These are phyloP conservation scores for Nothoprocta pentlandii DNA, from an alignment of 2,113 vertebrate species.

Conservation along the genomic window DNA sequence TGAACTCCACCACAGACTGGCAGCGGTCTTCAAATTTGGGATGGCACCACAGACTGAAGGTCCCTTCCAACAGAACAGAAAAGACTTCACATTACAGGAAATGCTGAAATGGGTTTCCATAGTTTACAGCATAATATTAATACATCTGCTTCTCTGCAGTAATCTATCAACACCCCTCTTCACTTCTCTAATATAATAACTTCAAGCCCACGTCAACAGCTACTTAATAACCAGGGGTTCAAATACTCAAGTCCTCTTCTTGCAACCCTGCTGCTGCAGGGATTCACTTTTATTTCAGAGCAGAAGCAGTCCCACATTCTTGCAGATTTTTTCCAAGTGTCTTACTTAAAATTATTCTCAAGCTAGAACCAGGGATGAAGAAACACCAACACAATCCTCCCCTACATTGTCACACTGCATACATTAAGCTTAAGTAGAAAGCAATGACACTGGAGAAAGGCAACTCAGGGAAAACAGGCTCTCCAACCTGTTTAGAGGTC, in stretches of 20 bases:
- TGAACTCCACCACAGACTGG: conserved; percentile 98
- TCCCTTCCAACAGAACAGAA: conserved; percentile 79
- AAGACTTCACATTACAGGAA: fast-evolving
- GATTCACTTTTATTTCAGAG: not conserved
- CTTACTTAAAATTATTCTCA: not conserved
- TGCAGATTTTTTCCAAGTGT: not conserved
- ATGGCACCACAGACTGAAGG: conserved; percentile 98
- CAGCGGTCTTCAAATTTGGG: conserved; percentile 98
- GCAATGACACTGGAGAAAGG: not conserved
- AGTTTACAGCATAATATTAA: not conserved
- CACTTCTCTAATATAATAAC: no score
- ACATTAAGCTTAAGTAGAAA: fast-evolving
- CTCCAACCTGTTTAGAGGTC: not conserved
- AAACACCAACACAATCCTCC: fast-evolving
- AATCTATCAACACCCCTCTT: not conserved
- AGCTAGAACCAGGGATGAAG: not conserved
- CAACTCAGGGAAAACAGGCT: not conserved
- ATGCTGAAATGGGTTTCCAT: no score
- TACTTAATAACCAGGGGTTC: fast-evolving
- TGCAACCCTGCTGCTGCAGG: not conserved
- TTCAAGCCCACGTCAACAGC: not conserved
- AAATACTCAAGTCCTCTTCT: not conserved
- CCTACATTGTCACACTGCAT: fast-evolving
- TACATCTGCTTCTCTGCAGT: not conserved
- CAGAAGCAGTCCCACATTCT: not conserved